These are phyloP conservation scores for Lingula anatina DNA, from an alignment of 2,888 invertebrate genomes.

Conservation along the genomic window DNA sequence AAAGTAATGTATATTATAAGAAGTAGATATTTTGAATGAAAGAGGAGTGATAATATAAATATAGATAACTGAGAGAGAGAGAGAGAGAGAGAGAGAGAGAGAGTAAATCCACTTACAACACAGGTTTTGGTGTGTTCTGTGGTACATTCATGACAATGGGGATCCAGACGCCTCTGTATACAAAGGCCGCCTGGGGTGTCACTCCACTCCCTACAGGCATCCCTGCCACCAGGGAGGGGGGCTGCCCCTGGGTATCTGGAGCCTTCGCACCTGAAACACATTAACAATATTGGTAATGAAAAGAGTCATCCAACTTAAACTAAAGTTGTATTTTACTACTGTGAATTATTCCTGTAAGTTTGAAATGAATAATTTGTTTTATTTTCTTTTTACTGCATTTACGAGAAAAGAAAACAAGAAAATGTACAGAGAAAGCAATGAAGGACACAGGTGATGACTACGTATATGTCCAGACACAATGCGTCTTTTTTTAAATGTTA, in stretches of 20 bases:
- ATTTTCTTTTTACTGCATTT: no score
- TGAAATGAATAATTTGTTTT: neutral
- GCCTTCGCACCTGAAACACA: slow-evolving; percentile 23
- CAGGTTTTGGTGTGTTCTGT: slow-evolving; percentile 78
- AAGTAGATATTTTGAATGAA: no score
- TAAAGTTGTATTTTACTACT: neutral
- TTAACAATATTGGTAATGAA: neutral
- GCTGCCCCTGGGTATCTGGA: slow-evolving; percentile 57
- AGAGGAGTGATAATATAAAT: no score
- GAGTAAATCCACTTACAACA: slow-evolving; percentile 67
- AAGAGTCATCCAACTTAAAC: neutral
- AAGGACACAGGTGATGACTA: no score
- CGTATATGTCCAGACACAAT: no score
- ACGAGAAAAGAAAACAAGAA: no score
- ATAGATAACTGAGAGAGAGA: slow-evolving; percentile 60
- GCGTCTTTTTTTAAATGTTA: no score
- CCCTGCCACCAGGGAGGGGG: slow-evolving; percentile 64
- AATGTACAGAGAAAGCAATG: no score
- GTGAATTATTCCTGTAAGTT: neutral
- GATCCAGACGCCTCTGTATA: slow-evolving; percentile 86
- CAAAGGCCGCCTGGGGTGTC: slow-evolving; percentile 85
- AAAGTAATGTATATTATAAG: no score
- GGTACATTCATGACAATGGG: slow-evolving; percentile 81
- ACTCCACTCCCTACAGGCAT: slow-evolving; percentile 70
- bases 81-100: slow-evolving; percentile 9